Evolutionary conservation across 92 coral and sea anemone species (phyloP), one percentile per base, ranked within the genome.

Genomic region (Plumapathes pennacea): DNA sequence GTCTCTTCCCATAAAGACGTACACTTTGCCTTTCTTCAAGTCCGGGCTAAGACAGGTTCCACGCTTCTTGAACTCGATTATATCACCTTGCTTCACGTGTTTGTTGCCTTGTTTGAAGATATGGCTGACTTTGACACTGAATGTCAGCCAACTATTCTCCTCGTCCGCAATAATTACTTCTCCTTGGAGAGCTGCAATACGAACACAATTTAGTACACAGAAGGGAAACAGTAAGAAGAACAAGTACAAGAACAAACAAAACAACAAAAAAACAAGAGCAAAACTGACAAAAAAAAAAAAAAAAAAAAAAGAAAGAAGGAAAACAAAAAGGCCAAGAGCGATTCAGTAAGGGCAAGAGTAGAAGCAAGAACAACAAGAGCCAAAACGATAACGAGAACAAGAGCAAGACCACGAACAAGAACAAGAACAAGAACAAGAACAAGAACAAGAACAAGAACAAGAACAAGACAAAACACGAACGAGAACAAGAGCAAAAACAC

Each of bases 1-100:
- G 47, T 76, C 89, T 25, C 60, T 33, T 5, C 97, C 97, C 89
- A 88, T 78, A 40, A 91, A 25, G 31, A 91, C 68, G 33, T 79
- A 84, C 0, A 65, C 59, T 26, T 43, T 29, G n/a, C 61, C 47
- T 31, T 67, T 54, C 36, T 57, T 46, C 32, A 91, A 43, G 26
- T 73, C 60, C 4, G 97, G 96, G 19, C 86, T 78, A 6, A 52
- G 49, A 28, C 97, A 91, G 10, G 59, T 10, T 3, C 83, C 76
- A 5, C 72, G 60, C 57, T 84, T 91, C 78, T 45, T 31, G 30
- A 88, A 66, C 32, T 75, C 67, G 9, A 80, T 51, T 9, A 10
- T 2, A 11, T 52, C 23, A 2, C 46, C 50, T 6, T 22, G 27
- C 21, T 37, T 47, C 32, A 87, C 49, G 30, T 39, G 28, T 12